A percentile compares a stretch with the other conserved stretches of the same genome.
phyloP scores from a whole-genome alignment of 2,113 vertebrate genomes.

The Crypturellus undulatus region DNA sequence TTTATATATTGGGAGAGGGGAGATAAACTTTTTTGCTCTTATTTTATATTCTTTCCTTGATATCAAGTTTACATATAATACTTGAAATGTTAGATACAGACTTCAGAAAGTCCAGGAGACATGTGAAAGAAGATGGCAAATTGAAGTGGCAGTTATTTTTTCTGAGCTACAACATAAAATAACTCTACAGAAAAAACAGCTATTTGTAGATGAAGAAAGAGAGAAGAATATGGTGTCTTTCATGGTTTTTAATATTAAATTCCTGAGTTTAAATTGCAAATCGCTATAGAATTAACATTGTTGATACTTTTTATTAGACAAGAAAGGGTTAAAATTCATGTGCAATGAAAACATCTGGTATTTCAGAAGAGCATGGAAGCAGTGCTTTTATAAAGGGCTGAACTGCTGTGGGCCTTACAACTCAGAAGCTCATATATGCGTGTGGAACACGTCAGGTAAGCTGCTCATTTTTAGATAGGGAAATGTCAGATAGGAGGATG shows the following conservation, averaged over 20 bases:
- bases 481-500: too few species aligned
- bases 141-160: neutral
- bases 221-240: rapidly evolving
- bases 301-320: too few species aligned
- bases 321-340: neutral
- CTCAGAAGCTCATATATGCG: neutral
- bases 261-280: rapidly evolving
- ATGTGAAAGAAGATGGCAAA: neutral
- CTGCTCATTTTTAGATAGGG: neutral
- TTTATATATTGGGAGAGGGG: neutral
- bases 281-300: neutral
- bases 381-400: conserved; percentile 5
- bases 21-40: neutral
- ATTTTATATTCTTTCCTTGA: neutral
- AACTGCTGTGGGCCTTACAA: neutral
- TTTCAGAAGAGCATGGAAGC: neutral
- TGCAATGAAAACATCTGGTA: neutral
- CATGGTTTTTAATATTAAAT: neutral
- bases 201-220: neutral
- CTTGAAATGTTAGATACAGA: neutral
- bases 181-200: neutral
- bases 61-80: neutral
- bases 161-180: neutral
- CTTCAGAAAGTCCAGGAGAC: neutral
- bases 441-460: neutral